Percentiles rank a stretch among this genome's conserved stretches.
Evolutionary conservation across 1,140 invertebrate species (phyloP).

Genomic region (Liolophura sinensis): DNA sequence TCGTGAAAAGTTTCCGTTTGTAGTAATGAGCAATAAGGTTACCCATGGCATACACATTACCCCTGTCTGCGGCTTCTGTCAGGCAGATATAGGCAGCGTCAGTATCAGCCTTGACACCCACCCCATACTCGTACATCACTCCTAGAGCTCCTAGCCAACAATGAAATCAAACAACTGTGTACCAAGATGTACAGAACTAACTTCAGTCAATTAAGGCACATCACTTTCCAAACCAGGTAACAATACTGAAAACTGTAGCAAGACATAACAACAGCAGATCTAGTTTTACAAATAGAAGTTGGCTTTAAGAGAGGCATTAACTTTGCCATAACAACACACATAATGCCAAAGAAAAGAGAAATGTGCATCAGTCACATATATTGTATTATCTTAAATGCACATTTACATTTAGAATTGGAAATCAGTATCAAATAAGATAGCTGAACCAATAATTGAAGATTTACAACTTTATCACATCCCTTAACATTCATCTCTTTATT

Average conservation of each 20-base stretch:
- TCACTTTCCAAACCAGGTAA: background rate
- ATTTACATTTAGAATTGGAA: too few relatives aligned
- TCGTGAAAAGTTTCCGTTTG: conserved; percentile 54
- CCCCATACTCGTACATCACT: conserved; percentile 56
- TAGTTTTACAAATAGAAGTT: background rate
- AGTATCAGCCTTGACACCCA: conserved; percentile 48
- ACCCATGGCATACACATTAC: conserved; percentile 60
- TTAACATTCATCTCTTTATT: too few relatives aligned
- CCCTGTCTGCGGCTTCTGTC: conserved; percentile 52
- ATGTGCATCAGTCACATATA: too few relatives aligned
- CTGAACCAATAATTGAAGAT: too few relatives aligned
- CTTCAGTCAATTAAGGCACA: background rate
- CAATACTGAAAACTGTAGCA: too few relatives aligned
- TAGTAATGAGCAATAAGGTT: conserved; percentile 56
- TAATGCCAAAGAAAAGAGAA: too few relatives aligned
- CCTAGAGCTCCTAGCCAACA: conserved; percentile 50
- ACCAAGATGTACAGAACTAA: background rate
- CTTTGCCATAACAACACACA: too few relatives aligned
- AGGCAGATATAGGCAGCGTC: conserved; percentile 53
- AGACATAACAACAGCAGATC: background rate
- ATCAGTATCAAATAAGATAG: too few relatives aligned
- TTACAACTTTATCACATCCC: too few relatives aligned
- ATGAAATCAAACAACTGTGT: conserved; percentile 2
- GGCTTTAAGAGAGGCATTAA: too few relatives aligned
- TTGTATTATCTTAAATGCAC: too few relatives aligned